phyloP scores from a whole-genome alignment of 2,797 vertebrate species.

The Huso huso region DNA sequence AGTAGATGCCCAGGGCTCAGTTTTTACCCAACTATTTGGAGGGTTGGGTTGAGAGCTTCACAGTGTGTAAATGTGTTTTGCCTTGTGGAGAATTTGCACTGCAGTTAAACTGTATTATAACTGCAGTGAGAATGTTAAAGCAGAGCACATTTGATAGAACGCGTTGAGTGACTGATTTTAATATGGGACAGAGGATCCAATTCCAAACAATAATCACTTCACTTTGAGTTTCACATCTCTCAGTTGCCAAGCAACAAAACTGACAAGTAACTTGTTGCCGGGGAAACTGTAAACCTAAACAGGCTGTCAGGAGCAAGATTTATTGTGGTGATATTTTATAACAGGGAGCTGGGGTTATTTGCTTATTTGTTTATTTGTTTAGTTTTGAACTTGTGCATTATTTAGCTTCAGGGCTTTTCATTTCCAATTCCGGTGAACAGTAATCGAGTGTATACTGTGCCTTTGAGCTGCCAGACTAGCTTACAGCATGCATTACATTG shows the following conservation, averaged over 20 bases:
- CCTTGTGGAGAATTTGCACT: neutral
- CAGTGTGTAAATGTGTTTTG: neutral
- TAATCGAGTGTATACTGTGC: no score
- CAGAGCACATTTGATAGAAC: neutral
- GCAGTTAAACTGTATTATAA: neutral
- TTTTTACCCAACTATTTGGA: neutral
- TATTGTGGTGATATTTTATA: neutral
- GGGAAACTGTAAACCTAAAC: constrained; percentile 13
- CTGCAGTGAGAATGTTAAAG: neutral
- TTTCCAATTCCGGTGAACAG: no score
- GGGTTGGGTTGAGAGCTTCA: neutral
- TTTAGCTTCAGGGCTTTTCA: no score
- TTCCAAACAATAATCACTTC: neutral
- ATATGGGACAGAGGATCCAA: neutral
- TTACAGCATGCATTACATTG: no score
- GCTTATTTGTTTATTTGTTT: neutral
- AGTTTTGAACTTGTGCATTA: neutral
- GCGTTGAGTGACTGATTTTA: constrained; percentile 4
- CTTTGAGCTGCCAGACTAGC: no score
- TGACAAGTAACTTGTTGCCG: constrained; percentile 9
- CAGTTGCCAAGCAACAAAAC: neutral
- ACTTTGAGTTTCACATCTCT: neutral
- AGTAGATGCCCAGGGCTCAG: neutral
- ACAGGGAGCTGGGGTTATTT: neutral
- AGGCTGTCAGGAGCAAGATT: constrained; percentile 3